A percentile compares a stretch with the other conserved stretches of the same genome.
Conservation (phyloP, 2,888 invertebrate genomes). For the Ormyrus thymus region DNA sequence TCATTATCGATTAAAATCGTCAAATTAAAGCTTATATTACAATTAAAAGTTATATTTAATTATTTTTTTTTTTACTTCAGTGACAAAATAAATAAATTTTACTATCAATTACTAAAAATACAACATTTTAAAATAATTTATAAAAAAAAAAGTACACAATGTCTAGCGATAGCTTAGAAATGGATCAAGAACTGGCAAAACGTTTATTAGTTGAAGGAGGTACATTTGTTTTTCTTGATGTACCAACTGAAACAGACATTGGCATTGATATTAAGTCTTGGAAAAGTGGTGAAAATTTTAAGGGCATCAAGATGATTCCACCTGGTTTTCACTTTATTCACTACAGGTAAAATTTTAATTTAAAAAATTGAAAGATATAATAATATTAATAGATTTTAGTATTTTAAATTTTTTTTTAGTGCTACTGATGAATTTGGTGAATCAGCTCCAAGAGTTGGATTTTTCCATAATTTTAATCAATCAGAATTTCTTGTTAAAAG, state of each 20-base stretch:
- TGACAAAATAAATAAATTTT: background rate
- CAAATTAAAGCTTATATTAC: background rate
- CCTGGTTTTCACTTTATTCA: constrained; percentile 96
- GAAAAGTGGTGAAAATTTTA: constrained; percentile 93
- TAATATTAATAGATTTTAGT: background rate
- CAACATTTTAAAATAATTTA: background rate
- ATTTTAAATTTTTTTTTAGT: constrained; percentile 67
- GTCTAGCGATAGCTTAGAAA: constrained; percentile 71
- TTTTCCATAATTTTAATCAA: constrained; percentile 88
- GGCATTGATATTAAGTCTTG: constrained; percentile 96
- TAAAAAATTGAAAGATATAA: background rate
- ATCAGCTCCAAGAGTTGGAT: constrained; percentile 83
- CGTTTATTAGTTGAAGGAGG: constrained; percentile 88
- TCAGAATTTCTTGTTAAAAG: constrained; percentile 90
- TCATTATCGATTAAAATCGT: too few species aligned
- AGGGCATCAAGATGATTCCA: constrained; percentile 99
- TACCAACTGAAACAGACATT: constrained; percentile 94
- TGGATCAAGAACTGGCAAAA: constrained; percentile 86
- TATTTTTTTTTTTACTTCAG: too few species aligned
- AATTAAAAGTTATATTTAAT: background rate
- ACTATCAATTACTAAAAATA: background rate
- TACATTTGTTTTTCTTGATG: constrained; percentile 87
- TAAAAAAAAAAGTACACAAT: constrained; percentile 6
- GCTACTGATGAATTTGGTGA: constrained; percentile 76
- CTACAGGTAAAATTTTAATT: constrained; percentile 79